Evolutionary conservation across 2,888 invertebrate species (phyloP).

Genomic region (Zaprionus lineosus): DNA sequence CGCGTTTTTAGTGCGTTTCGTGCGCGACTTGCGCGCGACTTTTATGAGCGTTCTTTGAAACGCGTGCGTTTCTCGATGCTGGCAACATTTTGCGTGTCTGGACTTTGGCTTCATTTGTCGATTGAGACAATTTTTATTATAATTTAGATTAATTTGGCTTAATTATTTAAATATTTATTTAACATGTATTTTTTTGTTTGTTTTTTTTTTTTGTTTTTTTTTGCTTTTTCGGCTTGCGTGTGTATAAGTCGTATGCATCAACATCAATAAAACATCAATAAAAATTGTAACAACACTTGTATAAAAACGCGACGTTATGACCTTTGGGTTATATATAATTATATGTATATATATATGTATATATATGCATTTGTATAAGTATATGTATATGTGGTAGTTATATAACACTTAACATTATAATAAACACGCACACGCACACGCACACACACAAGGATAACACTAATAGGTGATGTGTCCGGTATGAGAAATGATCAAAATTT

Average conservation of each 20-base stretch:
- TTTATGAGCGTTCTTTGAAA: background rate
- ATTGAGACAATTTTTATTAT: slow-evolving; percentile 34
- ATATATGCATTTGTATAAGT: slow-evolving; percentile 13
- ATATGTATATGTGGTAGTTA: slow-evolving; percentile 13
- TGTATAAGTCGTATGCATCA: slow-evolving; percentile 63
- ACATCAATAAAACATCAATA: slow-evolving; percentile 76
- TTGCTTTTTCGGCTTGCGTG: too few species aligned
- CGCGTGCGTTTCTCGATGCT: slow-evolving; percentile 1
- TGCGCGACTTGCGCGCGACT: slow-evolving; percentile 2
- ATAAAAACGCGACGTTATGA: slow-evolving; percentile 76
- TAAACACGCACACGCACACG: background rate
- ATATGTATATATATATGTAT: slow-evolving; percentile 12
- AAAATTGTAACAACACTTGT: slow-evolving; percentile 76
- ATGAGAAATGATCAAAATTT: slow-evolving; percentile 39
- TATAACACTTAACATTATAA: slow-evolving; percentile 50
- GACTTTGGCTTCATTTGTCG: slow-evolving; percentile 45
- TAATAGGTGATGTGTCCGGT: slow-evolving; percentile 32
- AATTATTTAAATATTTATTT: too few species aligned
- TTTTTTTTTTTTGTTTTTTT: background rate
- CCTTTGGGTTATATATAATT: slow-evolving; percentile 57
- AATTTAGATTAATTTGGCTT: slow-evolving; percentile 45
- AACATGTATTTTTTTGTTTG: slow-evolving; percentile 12
- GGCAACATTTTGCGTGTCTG: slow-evolving; percentile 37
- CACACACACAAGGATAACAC: slow-evolving; percentile 42
- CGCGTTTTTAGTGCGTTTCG: too few species aligned